phyloP scores from a whole-genome alignment of 1,140 invertebrate species.

The Meteorus sp. region DNA sequence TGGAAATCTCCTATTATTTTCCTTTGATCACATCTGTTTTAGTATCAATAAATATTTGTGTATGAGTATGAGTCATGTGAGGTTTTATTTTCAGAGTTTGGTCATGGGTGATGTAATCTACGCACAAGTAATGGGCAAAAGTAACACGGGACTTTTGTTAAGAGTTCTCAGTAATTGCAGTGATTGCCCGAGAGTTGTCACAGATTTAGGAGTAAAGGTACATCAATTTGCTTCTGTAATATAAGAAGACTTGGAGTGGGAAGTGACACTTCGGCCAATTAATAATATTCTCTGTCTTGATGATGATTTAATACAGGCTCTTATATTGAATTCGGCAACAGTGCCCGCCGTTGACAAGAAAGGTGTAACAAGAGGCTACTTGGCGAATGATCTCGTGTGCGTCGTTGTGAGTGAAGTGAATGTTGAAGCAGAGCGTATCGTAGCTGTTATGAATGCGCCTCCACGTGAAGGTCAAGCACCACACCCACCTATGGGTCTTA shows the following conservation, averaged over 20 bases:
- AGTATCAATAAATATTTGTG: constrained; percentile 10
- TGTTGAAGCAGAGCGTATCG: constrained; percentile 83
- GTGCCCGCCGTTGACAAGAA: constrained; percentile 81
- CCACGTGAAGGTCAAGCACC: constrained; percentile 69
- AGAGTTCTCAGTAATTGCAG: constrained; percentile 82
- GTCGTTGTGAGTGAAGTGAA: constrained; percentile 87
- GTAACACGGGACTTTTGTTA: constrained; percentile 74
- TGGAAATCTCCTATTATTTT: not conserved
- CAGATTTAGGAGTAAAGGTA: constrained; percentile 82
- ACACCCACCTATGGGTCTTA: constrained; percentile 77
- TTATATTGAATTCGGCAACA: constrained; percentile 58
- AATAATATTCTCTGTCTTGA: not conserved
- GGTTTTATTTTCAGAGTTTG: constrained; percentile 68
- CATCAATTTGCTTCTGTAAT: too few species aligned
- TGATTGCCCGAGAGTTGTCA: constrained; percentile 75
- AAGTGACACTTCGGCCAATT: not conserved
- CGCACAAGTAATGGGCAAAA: constrained; percentile 74
- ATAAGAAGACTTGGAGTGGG: too few species aligned
- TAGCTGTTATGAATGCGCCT: constrained; percentile 81
- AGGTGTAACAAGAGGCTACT: constrained; percentile 74
- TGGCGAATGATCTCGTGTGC: constrained; percentile 81
- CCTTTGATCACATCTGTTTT: constrained; percentile 15
- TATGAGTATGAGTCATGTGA: constrained; percentile 25
- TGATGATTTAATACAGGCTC: constrained; percentile 40
- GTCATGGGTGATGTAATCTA: constrained; percentile 82